phyloP scores from a whole-genome alignment of 2,888 invertebrate genomes.

The Drosophila quinaria region DNA sequence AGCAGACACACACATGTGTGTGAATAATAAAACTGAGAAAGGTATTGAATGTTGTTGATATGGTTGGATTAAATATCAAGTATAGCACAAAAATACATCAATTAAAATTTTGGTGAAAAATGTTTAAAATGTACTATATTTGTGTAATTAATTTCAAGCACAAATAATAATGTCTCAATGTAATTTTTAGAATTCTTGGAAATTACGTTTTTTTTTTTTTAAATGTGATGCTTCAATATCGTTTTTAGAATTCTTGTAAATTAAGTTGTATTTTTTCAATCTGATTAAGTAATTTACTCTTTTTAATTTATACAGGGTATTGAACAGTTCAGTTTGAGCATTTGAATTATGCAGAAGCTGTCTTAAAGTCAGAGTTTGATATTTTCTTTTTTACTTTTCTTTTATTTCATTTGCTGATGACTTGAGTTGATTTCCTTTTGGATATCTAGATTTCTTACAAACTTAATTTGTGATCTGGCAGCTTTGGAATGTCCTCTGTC shows the following conservation, averaged over 20 bases:
- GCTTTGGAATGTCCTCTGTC: slow-evolving; percentile 21
- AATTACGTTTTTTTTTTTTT: too few species aligned
- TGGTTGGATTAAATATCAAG: neutral
- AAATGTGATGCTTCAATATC: too few species aligned
- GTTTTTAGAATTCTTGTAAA: neutral
- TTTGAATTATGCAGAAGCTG: slow-evolving; percentile 4
- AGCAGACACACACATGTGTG: slow-evolving; percentile 1
- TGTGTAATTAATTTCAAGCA: too few species aligned
- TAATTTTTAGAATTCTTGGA: too few species aligned
- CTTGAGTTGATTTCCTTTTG: slow-evolving; percentile 63
- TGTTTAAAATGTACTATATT: too few species aligned
- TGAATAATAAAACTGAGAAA: neutral
- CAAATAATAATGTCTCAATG: too few species aligned
- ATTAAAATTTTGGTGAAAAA: neutral
- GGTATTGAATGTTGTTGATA: slow-evolving; percentile 1
- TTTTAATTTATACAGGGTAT: neutral
- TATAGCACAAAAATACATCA: too few species aligned
- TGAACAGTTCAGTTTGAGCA: neutral
- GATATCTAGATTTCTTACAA: slow-evolving; percentile 45
- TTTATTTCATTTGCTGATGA: slow-evolving; percentile 24
- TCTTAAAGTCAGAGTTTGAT: slow-evolving; percentile 38
- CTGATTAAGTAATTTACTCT: neutral
- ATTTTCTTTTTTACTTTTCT: slow-evolving; percentile 15
- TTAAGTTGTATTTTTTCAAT: neutral
- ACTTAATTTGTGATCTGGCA: slow-evolving; percentile 66